Base-by-base conservation (phyloP, 2,113 vertebrate genomes). In the Ameiurus melas region DNA sequence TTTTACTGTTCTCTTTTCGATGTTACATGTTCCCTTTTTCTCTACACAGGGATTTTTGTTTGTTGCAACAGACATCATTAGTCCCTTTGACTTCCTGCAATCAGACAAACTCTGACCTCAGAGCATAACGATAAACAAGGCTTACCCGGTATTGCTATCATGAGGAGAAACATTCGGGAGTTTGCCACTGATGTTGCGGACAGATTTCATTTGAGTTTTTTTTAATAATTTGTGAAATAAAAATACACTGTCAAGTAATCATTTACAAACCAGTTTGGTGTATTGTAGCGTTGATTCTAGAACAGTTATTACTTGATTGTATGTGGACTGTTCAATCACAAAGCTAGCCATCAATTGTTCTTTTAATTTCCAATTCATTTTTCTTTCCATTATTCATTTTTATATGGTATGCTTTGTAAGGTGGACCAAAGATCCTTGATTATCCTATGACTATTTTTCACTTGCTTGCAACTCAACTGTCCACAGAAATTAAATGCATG, bases 1-100 rank as follows among this genome's bases (percentile, higher is more conserved):
- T 77, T 47, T n/a, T 53, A 17, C 4, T 25, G 22, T 53, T 27
- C 3, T 30, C 8, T 30, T 17, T 80, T 55, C 2, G 16, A 58
- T 83, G 10, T 12, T 62, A 62, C 20, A 30, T 82, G 0, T 79
- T 70, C 22, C 27, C 6, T 66, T 82, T 8, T 27, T 75, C 22
- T 73, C 27, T 36, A 20, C 22, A 8, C 58, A 89, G 88, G 88
- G 88, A 17, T 89, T 89, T 86, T 13, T 89, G n/a, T 9, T 79
- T 39, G 20, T 89, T 57, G 68, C 33, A 68, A 55, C 64, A 7
- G 88, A 89, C 60, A 22, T 89, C 62, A 27, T 5, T 27, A 7
- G 5, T 55, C 62, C 75, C 25, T 43, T 25, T 17, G 27, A 84
- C 19, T 9, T 25, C 30, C 22, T 84, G 47, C 58, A 79, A 36